Evolutionary conservation across 1,140 invertebrate species (phyloP).

Genomic region (Panulirus ornatus): DNA sequence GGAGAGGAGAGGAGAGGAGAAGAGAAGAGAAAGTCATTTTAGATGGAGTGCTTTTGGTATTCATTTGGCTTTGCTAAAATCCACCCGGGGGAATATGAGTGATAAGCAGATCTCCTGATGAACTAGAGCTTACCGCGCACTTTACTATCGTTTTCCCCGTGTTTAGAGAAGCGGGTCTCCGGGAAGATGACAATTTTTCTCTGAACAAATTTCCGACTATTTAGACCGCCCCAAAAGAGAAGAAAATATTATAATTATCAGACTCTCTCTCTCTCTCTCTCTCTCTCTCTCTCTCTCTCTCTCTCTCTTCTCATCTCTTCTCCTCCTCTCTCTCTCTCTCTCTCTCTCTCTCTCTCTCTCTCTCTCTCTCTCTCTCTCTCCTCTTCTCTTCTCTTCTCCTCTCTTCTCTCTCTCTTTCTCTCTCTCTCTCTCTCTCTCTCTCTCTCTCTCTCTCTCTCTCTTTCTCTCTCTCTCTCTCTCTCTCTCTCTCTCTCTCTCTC

Average conservation of each 20-base stretch:
- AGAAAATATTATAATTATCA: no score
- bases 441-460: constrained; percentile 10
- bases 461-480: constrained; percentile 20
- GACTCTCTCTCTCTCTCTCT: background rate
- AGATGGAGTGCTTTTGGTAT: no score
- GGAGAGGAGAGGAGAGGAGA: constrained; percentile 7
- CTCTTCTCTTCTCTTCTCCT: background rate
- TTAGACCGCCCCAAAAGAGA: no score
- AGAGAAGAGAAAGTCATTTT: no score
- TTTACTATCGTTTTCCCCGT: background rate
- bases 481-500: background rate
- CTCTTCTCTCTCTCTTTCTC: background rate
- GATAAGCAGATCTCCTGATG: background rate
- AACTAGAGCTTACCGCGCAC: background rate
- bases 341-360: background rate
- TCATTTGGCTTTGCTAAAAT: no score
- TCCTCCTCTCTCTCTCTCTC: background rate
- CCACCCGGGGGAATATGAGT: background rate
- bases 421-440: background rate
- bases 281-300: background rate
- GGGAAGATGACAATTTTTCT: no score
- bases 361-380: background rate
- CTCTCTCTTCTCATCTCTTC: background rate
- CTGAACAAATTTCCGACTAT: no score
- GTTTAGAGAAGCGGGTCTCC: background rate